phyloP scores from a whole-genome alignment of 35 echinoderm and acorn worm species.

The Holothuria glaberrima region DNA sequence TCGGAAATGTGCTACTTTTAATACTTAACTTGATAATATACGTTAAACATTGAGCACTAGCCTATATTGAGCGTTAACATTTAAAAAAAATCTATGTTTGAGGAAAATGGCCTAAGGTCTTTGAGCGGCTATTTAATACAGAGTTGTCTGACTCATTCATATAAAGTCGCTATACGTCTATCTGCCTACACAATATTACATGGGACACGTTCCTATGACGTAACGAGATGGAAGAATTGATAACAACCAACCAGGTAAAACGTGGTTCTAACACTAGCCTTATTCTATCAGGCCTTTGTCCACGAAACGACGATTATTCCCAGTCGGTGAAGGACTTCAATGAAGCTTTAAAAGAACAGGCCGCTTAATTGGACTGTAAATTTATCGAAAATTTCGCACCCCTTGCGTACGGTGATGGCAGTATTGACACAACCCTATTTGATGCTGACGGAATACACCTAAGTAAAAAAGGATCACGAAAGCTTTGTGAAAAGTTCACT shows the following conservation, averaged over 20 bases:
- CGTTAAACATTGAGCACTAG: no score
- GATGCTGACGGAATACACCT: slow-evolving; percentile 17
- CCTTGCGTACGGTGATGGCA: neutral
- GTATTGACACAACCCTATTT: neutral
- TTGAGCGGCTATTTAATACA: no score
- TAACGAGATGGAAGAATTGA: slow-evolving; percentile 4
- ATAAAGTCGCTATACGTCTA: no score
- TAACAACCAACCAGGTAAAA: neutral
- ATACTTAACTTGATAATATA: no score
- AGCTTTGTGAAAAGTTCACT: slow-evolving; percentile 19
- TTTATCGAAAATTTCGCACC: slow-evolving; percentile 26
- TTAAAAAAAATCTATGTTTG: no score
- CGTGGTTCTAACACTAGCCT: slow-evolving; percentile 1
- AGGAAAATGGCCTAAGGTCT: no score
- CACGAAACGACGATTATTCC: neutral
- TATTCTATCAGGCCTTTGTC: slow-evolving; percentile 6
- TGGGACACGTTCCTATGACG: no score
- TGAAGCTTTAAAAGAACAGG: neutral
- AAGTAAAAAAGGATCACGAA: slow-evolving; percentile 1
- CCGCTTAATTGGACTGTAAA: neutral
- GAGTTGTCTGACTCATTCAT: no score
- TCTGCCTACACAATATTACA: no score
- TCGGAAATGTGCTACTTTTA: no score
- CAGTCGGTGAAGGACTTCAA: slow-evolving; percentile 1
- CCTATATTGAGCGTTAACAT: no score